A percentile compares a stretch with the other conserved stretches of the same genome.
Conservation (phyloP, 2,888 invertebrate genomes). For the Chymomyza fuscimana region DNA sequence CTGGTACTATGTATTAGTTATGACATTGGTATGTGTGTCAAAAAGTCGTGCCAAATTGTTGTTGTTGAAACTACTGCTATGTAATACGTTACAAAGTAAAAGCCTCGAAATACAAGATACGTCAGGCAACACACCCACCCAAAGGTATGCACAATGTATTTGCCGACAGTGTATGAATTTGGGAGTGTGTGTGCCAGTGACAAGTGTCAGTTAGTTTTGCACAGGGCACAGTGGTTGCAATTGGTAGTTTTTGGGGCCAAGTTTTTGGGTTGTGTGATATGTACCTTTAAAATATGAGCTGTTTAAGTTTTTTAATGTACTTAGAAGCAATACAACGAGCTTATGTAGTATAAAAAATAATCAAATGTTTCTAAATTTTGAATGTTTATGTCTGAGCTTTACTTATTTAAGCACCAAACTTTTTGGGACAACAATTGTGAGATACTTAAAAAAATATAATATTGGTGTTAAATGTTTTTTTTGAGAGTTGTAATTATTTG, state of each 20-base stretch:
- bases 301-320: too few relatives aligned
- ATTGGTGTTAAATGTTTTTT: too few relatives aligned
- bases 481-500: too few relatives aligned
- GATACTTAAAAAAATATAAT: too few relatives aligned
- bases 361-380: too few relatives aligned
- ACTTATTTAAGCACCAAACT: too few relatives aligned
- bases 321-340: too few relatives aligned
- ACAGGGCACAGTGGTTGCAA: not conserved
- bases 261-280: not conserved
- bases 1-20: not conserved
- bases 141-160: slow-evolving; percentile 4
- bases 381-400: too few relatives aligned
- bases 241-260: not conserved
- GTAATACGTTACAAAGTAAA: slow-evolving; percentile 54
- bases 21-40: slow-evolving; percentile 55
- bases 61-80: slow-evolving; percentile 12
- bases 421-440: too few relatives aligned
- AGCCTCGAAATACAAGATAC: slow-evolving; percentile 52
- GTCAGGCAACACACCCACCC: slow-evolving; percentile 51
- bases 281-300: not conserved
- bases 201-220: slow-evolving; percentile 60
- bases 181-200: slow-evolving; percentile 30
- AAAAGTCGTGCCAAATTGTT: slow-evolving; percentile 59
- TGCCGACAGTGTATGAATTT: slow-evolving; percentile 22
- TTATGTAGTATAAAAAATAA: too few relatives aligned